A percentile compares a stretch with the other conserved stretches of the same genome.
Conservation (phyloP, 2,888 invertebrate genomes). For the Thereva nobilitata region DNA sequence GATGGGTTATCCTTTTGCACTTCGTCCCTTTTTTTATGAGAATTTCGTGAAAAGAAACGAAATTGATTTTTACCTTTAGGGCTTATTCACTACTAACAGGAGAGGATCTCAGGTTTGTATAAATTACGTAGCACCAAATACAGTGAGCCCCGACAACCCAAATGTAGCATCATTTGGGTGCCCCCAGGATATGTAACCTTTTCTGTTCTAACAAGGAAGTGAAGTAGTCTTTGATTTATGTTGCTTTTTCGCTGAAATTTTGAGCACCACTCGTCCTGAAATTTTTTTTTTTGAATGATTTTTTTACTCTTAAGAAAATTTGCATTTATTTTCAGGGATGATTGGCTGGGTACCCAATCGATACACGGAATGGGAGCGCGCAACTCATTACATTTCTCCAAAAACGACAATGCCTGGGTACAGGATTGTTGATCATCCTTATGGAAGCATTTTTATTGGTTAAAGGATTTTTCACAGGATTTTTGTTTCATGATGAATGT, state of each 20-base stretch:
- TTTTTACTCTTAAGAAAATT: not conserved
- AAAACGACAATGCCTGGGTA: conserved; percentile 53
- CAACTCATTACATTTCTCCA: conserved; percentile 54
- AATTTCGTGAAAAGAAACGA: conserved; percentile 1
- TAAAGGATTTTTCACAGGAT: conserved; percentile 38
- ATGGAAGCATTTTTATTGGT: conserved; percentile 53
- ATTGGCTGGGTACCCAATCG: conserved; percentile 49
- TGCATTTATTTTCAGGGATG: conserved; percentile 45
- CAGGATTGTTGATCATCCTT: conserved; percentile 51
- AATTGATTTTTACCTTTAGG: conserved; percentile 17
- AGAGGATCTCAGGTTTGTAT: not conserved
- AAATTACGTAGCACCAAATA: not conserved
- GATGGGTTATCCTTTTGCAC: conserved; percentile 7
- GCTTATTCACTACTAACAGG: not conserved
- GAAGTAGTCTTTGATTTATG: conserved; percentile 28
- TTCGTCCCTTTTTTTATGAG: not conserved
- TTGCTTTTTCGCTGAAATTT: conserved; percentile 17
- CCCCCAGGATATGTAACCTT: conserved; percentile 30
- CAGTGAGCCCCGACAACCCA: not conserved
- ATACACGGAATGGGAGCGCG: conserved; percentile 51
- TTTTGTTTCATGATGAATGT: too few species aligned
- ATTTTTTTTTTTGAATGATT: conserved; percentile 25
- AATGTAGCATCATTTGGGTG: conserved; percentile 3
- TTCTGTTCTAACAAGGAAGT: conserved; percentile 4
- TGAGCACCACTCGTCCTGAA: conserved; percentile 13